Evolutionary conservation across 1,140 invertebrate genomes (phyloP).

Genomic region (Diorhabda elongata): DNA sequence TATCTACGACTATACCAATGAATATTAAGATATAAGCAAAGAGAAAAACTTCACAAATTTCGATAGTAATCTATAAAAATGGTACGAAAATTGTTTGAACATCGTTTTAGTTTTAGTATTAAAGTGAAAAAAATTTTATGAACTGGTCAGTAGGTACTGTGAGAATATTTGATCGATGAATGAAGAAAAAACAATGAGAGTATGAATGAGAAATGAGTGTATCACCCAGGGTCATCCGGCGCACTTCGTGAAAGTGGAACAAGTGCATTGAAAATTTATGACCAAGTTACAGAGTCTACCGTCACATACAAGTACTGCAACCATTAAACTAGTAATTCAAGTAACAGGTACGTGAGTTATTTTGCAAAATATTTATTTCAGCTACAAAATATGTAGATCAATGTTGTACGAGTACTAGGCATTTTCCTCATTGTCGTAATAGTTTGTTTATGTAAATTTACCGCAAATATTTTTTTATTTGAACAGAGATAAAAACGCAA

Average conservation of each 20-base stretch:
- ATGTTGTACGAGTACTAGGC: neutral
- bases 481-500: too few relatives aligned
- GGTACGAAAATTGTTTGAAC: too few relatives aligned
- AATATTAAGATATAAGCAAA: too few relatives aligned
- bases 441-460: too few relatives aligned
- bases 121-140: too few relatives aligned
- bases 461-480: too few relatives aligned
- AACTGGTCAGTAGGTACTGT: too few relatives aligned
- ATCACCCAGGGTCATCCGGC: neutral
- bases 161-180: too few relatives aligned
- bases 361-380: neutral
- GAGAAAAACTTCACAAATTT: too few relatives aligned
- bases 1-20: too few relatives aligned
- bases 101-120: too few relatives aligned
- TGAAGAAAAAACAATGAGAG: neutral
- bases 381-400: neutral
- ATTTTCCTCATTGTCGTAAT: neutral
- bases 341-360: neutral
- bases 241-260: neutral
- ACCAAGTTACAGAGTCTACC: neutral
- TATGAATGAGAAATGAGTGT: neutral
- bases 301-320: neutral
- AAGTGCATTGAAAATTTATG: neutral
- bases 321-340: neutral
- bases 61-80: too few relatives aligned